phyloP scores from a whole-genome alignment of 53 echinoderm and acorn worm species.

The Crossaster papposus region DNA sequence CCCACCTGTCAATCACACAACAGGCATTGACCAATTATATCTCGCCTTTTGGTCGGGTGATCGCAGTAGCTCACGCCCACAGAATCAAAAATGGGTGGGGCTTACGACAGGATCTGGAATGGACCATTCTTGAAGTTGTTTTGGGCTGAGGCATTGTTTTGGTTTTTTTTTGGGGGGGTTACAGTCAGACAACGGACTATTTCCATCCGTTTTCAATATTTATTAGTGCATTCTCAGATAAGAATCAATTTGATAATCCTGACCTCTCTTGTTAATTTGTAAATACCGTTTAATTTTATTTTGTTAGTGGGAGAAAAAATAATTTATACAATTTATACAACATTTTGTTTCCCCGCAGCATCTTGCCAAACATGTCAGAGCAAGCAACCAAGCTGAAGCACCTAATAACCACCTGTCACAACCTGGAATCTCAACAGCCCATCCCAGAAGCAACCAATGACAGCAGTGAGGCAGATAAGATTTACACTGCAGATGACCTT shows the following conservation, averaged over 20 bases:
- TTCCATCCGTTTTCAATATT: no score
- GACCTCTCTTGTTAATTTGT: no score
- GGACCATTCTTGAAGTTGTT: background rate
- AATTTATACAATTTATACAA: background rate
- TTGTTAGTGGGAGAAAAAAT: background rate
- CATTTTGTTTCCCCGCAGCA: background rate
- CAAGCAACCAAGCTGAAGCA: slow-evolving; percentile 23
- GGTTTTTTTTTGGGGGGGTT: no score
- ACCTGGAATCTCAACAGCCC: slow-evolving; percentile 43
- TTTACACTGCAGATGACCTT: slow-evolving; percentile 42
- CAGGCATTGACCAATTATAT: background rate
- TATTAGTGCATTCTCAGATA: no score
- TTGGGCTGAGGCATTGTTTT: no score
- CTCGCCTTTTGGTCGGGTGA: background rate
- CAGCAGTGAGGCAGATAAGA: background rate
- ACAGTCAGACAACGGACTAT: no score
- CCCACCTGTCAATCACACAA: no score
- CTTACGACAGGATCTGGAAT: background rate
- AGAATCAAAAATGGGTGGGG: background rate
- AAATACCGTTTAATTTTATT: no score
- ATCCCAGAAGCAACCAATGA: background rate
- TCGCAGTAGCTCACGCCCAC: no score
- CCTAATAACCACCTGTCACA: slow-evolving; percentile 20
- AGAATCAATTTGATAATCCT: no score
- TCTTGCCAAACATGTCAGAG: slow-evolving; percentile 46